Evolutionary conservation across 2,888 invertebrate genomes (phyloP).

Genomic region (Lottia gigantea): DNA sequence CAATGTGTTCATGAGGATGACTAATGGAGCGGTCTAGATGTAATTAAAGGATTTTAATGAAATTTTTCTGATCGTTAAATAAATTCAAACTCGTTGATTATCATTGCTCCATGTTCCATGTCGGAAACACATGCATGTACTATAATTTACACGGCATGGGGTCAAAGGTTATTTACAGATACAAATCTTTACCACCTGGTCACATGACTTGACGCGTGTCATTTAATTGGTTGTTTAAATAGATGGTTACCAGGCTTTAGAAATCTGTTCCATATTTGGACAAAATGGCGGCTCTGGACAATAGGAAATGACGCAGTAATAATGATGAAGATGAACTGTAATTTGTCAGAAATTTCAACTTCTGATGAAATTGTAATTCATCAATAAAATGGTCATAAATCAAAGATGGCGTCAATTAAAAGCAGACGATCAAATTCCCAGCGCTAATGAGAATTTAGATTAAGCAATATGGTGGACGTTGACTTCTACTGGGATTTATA

Average conservation of each 20-base stretch:
- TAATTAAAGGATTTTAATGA: too few species aligned
- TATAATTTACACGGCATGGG: neutral
- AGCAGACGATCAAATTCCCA: neutral
- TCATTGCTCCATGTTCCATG: too few species aligned
- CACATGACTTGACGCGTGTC: slow-evolving; percentile 1
- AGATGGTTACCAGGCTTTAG: neutral
- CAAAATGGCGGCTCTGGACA: too few species aligned
- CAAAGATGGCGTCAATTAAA: neutral
- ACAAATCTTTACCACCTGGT: neutral
- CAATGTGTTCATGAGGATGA: too few species aligned
- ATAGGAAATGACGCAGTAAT: neutral
- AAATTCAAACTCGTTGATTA: too few species aligned
- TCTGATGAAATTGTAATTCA: neutral
- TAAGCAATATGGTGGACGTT: neutral
- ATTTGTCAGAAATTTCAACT: neutral
- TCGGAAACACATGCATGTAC: too few species aligned
- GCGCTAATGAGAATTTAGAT: neutral
- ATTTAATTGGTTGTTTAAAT: neutral
- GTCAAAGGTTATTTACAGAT: slow-evolving; percentile 8
- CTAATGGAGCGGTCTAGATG: too few species aligned
- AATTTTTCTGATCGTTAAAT: too few species aligned
- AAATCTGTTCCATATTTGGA: too few species aligned
- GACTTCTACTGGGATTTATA: too few species aligned
- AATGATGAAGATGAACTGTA: neutral
- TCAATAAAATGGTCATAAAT: neutral